Evolutionary conservation across 2,113 vertebrate species (phyloP).

Genomic region (Laticauda laticaudata): DNA sequence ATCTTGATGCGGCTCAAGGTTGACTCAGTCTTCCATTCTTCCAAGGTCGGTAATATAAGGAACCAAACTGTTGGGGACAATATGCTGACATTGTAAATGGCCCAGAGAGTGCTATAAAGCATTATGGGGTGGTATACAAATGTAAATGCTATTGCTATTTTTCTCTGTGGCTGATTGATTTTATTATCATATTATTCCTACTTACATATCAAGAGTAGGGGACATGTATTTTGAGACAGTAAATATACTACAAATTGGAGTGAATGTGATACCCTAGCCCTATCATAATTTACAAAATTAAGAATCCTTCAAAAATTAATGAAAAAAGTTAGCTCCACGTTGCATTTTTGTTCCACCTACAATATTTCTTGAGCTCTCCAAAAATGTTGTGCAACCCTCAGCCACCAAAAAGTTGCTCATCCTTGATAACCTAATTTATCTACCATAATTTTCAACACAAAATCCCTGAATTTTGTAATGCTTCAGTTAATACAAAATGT

Average conservation of each 20-base stretch:
- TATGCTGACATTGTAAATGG: not conserved
- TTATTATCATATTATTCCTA: not conserved
- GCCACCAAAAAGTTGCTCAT: not conserved
- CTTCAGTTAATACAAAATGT: not conserved
- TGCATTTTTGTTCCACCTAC: not conserved
- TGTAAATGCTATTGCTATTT: not conserved
- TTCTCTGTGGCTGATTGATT: not conserved
- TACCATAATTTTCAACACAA: not conserved
- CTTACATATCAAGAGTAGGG: not conserved
- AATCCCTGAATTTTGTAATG: not conserved
- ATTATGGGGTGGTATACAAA: not conserved
- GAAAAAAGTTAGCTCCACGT: not conserved
- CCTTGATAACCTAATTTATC: not conserved
- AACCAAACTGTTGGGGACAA: not conserved
- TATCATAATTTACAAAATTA: not conserved
- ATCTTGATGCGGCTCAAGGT: not conserved
- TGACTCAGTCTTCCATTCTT: not conserved
- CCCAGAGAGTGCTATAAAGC: not conserved
- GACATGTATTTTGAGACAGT: not conserved
- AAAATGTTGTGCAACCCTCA: not conserved
- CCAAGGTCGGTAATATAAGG: not conserved
- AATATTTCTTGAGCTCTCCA: not conserved
- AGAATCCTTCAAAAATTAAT: not conserved
- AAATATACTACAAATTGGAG: not conserved
- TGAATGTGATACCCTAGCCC: not conserved